Evolutionary conservation across 2,888 invertebrate species (phyloP).

Genomic region (Lamellibrachia satsuma): DNA sequence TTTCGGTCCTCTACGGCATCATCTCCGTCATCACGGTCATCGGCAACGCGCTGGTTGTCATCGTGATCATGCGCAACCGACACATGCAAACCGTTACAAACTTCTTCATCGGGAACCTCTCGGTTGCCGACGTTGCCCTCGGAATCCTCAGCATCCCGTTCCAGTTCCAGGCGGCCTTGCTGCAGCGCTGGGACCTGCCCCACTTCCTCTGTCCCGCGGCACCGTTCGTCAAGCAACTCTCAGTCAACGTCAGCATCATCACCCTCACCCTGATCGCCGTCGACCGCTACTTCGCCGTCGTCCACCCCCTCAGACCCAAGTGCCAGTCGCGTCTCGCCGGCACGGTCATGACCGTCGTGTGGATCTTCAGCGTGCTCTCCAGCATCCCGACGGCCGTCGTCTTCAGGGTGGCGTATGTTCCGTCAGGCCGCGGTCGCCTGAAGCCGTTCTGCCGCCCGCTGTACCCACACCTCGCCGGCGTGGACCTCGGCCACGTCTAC

Average conservation of each 20-base stretch:
- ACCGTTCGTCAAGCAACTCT: slow-evolving; percentile 85
- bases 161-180: slow-evolving; percentile 84
- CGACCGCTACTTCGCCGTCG: slow-evolving; percentile 76
- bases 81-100: slow-evolving; percentile 85
- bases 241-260: slow-evolving; percentile 88
- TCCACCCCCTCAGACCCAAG: slow-evolving; percentile 71
- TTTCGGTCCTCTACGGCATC: slow-evolving; percentile 82
- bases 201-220: slow-evolving; percentile 88
- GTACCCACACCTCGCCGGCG: slow-evolving; percentile 41
- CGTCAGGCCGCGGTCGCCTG: slow-evolving; percentile 9
- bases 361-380: slow-evolving; percentile 74
- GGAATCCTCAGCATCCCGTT: slow-evolving; percentile 87
- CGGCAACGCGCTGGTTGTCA: slow-evolving; percentile 86
- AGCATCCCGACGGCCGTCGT: slow-evolving; percentile 72
- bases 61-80: slow-evolving; percentile 80
- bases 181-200: slow-evolving; percentile 87
- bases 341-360: slow-evolving; percentile 78
- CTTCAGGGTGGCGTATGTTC: slow-evolving; percentile 44
- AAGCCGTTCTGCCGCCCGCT: slow-evolving; percentile 60
- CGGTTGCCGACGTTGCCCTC: slow-evolving; percentile 85
- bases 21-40: slow-evolving; percentile 83
- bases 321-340: slow-evolving; percentile 78
- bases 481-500: slow-evolving; percentile 59
- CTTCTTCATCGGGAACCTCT: slow-evolving; percentile 86
- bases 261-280: slow-evolving; percentile 87